Conservation (phyloP, 2,113 vertebrate genomes). For the Garra rufa region DNA sequence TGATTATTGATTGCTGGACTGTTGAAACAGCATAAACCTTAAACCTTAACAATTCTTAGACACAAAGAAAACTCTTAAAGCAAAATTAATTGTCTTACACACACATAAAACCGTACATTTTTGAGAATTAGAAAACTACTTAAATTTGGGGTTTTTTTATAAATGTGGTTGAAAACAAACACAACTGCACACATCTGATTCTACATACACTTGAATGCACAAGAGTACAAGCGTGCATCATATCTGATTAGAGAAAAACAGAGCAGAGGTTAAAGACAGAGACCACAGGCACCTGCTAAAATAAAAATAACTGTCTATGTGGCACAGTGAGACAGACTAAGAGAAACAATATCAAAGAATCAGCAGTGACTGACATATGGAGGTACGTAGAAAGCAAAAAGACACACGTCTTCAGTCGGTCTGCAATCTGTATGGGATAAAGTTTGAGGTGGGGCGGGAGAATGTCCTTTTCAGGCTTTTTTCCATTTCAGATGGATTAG, state of each 20-base stretch:
- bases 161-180: not conserved
- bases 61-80: not conserved
- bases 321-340: not conserved
- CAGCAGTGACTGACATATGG: not conserved
- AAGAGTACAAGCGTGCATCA: not conserved
- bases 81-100: not conserved
- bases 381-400: not conserved
- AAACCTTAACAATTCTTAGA: not conserved
- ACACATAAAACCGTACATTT: no score
- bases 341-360: not conserved
- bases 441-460: not conserved
- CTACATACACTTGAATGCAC: not conserved
- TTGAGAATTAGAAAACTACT: no score
- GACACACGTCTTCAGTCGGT: not conserved
- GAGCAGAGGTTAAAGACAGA: not conserved
- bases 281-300: not conserved
- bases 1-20: not conserved
- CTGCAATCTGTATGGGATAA: not conserved
- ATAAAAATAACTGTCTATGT: not conserved
- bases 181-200: not conserved
- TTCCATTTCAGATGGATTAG: slow-evolving; percentile 28
- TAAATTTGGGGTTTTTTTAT: not conserved
- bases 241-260: not conserved
- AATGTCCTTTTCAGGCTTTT: not conserved
- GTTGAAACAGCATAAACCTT: not conserved